A percentile compares a stretch with the other conserved stretches of the same genome.
Conservation (phyloP, 2,888 invertebrate species). For the Tubiluchus corallicola region DNA sequence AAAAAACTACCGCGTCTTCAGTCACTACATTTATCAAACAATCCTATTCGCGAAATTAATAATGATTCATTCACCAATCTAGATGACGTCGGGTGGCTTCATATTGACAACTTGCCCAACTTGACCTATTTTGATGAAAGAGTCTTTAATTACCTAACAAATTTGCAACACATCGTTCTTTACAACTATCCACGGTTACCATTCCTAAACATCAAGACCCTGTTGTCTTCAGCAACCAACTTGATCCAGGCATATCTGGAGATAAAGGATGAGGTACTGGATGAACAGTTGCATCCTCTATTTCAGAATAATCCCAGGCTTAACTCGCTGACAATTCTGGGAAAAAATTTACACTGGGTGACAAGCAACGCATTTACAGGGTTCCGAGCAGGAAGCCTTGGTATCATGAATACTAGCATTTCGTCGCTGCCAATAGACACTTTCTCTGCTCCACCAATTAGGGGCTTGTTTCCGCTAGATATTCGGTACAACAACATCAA, state of each 20-base stretch:
- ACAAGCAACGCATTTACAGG: neutral
- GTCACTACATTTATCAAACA: neutral
- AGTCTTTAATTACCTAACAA: neutral
- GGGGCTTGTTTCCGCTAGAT: neutral
- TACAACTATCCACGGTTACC: neutral
- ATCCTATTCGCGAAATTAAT: neutral
- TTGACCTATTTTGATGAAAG: neutral
- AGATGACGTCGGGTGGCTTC: neutral
- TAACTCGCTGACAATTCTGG: neutral
- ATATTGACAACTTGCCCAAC: neutral
- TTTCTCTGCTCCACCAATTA: neutral
- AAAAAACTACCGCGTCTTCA: neutral
- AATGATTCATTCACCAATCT: neutral
- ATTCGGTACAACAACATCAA: neutral
- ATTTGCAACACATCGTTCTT: neutral
- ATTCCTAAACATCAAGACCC: neutral
- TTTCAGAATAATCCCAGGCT: neutral
- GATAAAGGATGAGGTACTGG: neutral
- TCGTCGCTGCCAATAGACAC: neutral
- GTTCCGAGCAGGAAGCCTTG: neutral
- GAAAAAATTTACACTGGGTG: neutral
- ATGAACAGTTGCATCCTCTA: neutral
- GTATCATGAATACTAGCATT: slow-evolving; percentile 1
- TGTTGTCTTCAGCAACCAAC: neutral
- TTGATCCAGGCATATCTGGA: neutral